Evolutionary conservation across 1,140 invertebrate species (phyloP), one percentile per base, ranked within the genome.

Genomic region (Notospermus geniculatus): DNA sequence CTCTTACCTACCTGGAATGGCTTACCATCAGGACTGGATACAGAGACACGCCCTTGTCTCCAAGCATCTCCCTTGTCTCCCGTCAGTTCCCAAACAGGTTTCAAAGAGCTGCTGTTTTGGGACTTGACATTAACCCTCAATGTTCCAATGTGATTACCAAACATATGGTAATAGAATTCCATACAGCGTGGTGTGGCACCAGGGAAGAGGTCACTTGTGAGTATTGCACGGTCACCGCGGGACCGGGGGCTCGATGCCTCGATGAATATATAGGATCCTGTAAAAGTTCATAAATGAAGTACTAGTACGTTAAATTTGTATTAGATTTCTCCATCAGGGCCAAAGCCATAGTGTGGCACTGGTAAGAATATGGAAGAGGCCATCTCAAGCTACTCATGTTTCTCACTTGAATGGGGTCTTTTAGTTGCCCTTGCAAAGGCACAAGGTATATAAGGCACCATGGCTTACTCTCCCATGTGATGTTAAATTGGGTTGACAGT

Each of bases 81-180:
- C 50, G 1, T 52, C 43, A 45, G 1, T 53, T 15, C 27, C 62
- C 55, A 63, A 52, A 65, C 28, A 27, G 30, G 27, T 11, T 15
- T 56, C 15, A 15, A 13, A 29, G 27, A 30, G 23, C 30, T 54
- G 52, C 27, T 30, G 28, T 22, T 32, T 30, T 56, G 27, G 15
- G 30, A 36, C 23, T 22, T 30, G 30, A 56, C 54, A 50, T 50
- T 4, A 5, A 50, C 46, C n/a, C 46, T 19, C n/a, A 50, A 46
- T 7, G 69, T 19, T 13, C 65, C 69, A 2, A 74, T 64, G 5
- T 62, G n/a, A 2, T 55, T 22, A 7, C 72, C 72, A 30, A 73
- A 72, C 78, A 82, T 78, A 66, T 75, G 75, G 64, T 80, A 82
- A 67, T 76, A 82, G 61, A 79, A 79, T 1, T 41, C 36, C 15